Percentiles rank a stretch among this genome's conserved stretches.
Conservation (phyloP, 2,113 vertebrate species). For the Lanius collurio region DNA sequence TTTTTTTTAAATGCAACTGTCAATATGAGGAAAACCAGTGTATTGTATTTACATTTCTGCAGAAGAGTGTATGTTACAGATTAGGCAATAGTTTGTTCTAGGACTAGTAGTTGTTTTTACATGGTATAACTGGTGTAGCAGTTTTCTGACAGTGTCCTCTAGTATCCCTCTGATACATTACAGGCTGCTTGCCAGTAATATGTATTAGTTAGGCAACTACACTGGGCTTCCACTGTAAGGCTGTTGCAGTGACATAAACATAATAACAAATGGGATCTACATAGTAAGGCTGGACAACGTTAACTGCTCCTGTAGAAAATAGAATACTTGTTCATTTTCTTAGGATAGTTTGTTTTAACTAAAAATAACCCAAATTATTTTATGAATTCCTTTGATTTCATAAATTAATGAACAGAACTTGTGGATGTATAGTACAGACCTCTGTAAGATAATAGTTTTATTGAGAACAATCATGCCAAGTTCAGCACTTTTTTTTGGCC, state of each 20-base stretch:
- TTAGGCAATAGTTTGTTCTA: not conserved
- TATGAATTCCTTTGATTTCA: not conserved
- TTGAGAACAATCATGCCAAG: not conserved
- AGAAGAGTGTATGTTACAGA: not conserved
- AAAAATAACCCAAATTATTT: not conserved
- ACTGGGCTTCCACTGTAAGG: not conserved
- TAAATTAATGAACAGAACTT: not conserved
- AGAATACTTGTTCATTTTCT: not conserved
- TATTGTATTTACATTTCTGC: not conserved
- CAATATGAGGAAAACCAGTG: not conserved
- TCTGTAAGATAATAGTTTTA: not conserved
- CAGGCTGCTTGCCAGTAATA: not conserved
- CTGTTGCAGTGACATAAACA: not conserved
- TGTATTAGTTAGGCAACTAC: fast-evolving
- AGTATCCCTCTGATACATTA: not conserved
- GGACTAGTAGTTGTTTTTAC: not conserved
- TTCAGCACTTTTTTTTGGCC: not conserved
- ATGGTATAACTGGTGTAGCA: not conserved
- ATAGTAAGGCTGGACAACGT: not conserved
- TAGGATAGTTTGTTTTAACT: not conserved
- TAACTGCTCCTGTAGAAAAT: not conserved
- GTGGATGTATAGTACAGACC: not conserved
- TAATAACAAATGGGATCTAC: not conserved
- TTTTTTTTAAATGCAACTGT: not conserved
- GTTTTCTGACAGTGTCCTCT: not conserved